Conservation (phyloP, 2,113 vertebrate genomes). For the Elachura formosa region DNA sequence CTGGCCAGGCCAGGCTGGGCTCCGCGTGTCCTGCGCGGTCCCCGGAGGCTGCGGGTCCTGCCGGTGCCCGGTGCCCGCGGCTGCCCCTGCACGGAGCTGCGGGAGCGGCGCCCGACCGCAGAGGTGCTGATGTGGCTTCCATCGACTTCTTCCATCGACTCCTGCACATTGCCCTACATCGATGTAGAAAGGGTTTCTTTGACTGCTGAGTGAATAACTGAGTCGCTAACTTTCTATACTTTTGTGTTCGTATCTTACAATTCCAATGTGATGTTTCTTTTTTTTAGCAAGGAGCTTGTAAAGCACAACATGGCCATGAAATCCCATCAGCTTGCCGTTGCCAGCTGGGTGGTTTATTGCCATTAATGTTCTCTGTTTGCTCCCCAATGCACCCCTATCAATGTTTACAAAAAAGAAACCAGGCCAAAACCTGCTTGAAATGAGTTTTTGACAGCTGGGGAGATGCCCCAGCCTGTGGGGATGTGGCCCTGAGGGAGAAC, state of each 20-base stretch:
- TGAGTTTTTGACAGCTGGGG: neutral
- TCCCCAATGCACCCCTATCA: neutral
- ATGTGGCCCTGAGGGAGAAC: neutral
- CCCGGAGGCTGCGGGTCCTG: neutral
- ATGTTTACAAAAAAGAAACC: slow-evolving; percentile 16
- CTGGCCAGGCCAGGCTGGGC: neutral
- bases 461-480: accelerated
- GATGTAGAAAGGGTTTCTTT: neutral
- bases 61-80: neutral
- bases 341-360: neutral
- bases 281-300: neutral
- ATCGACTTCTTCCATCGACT: too few relatives aligned
- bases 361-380: accelerated
- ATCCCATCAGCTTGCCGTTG: neutral
- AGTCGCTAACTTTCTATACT: neutral
- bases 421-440: neutral
- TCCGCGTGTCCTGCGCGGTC: accelerated
- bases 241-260: neutral
- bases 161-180: neutral
- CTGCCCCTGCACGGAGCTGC: neutral
- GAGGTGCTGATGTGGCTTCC: too few relatives aligned
- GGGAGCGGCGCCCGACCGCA: too few relatives aligned
- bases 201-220: neutral
- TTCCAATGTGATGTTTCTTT: neutral
- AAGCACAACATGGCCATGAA: neutral